Percentiles rank a stretch among this genome's conserved stretches.
These are phyloP conservation scores for Telmatherina bonti DNA, from an alignment of 2,797 vertebrate species.

Conservation along the genomic window DNA sequence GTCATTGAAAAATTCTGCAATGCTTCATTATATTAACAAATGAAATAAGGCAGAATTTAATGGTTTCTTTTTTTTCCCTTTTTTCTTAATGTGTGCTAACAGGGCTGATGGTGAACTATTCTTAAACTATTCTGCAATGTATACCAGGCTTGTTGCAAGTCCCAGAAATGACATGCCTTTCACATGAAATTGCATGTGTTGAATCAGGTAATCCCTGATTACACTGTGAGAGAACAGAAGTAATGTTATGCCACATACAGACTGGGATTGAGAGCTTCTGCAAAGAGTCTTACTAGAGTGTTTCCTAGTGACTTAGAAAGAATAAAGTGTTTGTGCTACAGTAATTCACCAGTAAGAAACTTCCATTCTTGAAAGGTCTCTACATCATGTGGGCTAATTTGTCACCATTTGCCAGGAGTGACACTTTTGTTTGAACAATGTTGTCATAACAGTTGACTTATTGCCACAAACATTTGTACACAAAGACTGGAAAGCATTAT, in stretches of 20 bases:
- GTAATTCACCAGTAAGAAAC: constrained; percentile 7
- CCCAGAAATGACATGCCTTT: constrained; percentile 21
- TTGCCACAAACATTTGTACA: neutral
- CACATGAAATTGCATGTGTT: constrained; percentile 24
- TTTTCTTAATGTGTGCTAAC: neutral
- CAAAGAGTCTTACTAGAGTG: constrained; percentile 4
- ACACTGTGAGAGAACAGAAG: constrained; percentile 28
- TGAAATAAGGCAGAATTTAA: neutral
- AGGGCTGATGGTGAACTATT: neutral
- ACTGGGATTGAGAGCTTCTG: constrained; percentile 3
- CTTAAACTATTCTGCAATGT: neutral
- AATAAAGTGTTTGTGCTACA: constrained; percentile 4
- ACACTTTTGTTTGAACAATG: constrained; percentile 1
- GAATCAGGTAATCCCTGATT: constrained; percentile 60
- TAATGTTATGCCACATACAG: neutral
- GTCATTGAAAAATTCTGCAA: neutral
- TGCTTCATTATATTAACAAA: neutral
- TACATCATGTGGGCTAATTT: constrained; percentile 10
- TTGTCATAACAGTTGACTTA: constrained; percentile 1
- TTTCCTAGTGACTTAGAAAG: constrained; percentile 2
- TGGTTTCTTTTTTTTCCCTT: neutral
- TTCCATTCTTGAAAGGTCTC: neutral
- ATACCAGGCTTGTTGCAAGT: constrained; percentile 1
- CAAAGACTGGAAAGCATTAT: constrained; percentile 3
- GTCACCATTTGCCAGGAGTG: constrained; percentile 13